These are phyloP conservation scores for Laspeyria flexula DNA, from an alignment of 2,888 invertebrate species.

Conservation along the genomic window DNA sequence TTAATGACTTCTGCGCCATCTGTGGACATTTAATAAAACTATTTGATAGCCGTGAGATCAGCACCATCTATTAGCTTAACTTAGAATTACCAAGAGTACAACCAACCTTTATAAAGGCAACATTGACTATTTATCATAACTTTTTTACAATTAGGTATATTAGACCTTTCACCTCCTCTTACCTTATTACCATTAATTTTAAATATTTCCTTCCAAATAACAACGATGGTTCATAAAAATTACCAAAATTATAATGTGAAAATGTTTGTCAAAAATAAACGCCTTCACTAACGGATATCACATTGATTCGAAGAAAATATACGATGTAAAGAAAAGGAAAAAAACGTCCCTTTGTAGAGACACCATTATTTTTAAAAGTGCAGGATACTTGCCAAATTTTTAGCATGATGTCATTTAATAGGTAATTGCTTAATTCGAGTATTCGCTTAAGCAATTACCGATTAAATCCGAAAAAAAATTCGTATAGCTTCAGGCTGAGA, in stretches of 20 bases:
- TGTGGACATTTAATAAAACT: neutral
- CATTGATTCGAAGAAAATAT: conserved; percentile 34
- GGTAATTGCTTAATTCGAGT: no score
- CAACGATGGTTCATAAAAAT: neutral
- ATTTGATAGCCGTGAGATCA: neutral
- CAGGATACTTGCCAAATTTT: neutral
- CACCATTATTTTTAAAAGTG: neutral
- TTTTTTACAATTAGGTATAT: no score
- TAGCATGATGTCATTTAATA: no score
- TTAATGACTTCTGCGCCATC: neutral
- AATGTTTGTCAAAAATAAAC: conserved; percentile 7
- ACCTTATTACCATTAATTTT: no score
- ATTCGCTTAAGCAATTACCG: no score
- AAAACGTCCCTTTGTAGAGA: conserved; percentile 12
- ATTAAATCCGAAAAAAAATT: no score
- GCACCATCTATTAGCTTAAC: neutral
- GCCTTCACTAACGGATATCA: conserved; percentile 20
- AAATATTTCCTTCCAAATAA: neutral
- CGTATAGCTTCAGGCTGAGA: no score
- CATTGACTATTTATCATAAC: no score
- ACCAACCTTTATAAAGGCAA: no score
- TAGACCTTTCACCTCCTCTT: no score
- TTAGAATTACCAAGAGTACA: neutral
- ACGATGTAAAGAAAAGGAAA: conserved; percentile 20
- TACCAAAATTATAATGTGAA: conserved; percentile 1